phyloP scores from a whole-genome alignment of 2,888 invertebrate genomes.

The Hirtodrosophila trivittata region DNA sequence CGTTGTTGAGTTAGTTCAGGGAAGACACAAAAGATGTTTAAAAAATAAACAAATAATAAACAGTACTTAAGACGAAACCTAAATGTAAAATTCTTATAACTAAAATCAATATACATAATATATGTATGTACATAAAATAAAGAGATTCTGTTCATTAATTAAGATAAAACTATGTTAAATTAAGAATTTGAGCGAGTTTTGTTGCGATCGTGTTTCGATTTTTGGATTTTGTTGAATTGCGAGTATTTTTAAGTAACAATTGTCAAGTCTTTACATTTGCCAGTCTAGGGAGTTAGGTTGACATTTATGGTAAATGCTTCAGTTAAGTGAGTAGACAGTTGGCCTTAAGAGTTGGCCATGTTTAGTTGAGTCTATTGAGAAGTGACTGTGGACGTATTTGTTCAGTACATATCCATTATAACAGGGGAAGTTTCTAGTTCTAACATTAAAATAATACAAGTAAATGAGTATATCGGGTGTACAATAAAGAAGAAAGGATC shows the following conservation, averaged over 20 bases:
- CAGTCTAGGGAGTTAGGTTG: constrained; percentile 28
- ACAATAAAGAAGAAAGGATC: neutral
- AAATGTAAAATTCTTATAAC: constrained; percentile 26
- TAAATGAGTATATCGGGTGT: constrained; percentile 1
- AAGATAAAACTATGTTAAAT: constrained; percentile 8
- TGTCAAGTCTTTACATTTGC: constrained; percentile 60
- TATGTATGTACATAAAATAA: too few species aligned
- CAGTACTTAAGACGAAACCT: constrained; percentile 17
- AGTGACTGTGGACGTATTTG: constrained; percentile 39
- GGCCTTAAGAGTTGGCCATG: constrained; percentile 5
- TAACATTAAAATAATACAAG: constrained; percentile 2
- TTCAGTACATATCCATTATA: constrained; percentile 21
- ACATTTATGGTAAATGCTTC: constrained; percentile 33
- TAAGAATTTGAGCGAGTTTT: constrained; percentile 43
- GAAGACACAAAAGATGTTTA: constrained; percentile 49
- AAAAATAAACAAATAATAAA: constrained; percentile 16
- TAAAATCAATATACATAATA: constrained; percentile 19
- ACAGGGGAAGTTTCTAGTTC: neutral
- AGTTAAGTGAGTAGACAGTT: constrained; percentile 15
- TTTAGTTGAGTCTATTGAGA: constrained; percentile 27
- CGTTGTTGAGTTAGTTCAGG: constrained; percentile 15
- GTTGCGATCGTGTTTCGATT: constrained; percentile 12
- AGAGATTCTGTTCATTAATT: too few species aligned
- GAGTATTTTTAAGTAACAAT: constrained; percentile 72
- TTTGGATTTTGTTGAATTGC: constrained; percentile 39